A percentile compares a stretch with the other conserved stretches of the same genome.
Conservation (phyloP, 2,113 vertebrate species). For the Rostratula benghalensis region DNA sequence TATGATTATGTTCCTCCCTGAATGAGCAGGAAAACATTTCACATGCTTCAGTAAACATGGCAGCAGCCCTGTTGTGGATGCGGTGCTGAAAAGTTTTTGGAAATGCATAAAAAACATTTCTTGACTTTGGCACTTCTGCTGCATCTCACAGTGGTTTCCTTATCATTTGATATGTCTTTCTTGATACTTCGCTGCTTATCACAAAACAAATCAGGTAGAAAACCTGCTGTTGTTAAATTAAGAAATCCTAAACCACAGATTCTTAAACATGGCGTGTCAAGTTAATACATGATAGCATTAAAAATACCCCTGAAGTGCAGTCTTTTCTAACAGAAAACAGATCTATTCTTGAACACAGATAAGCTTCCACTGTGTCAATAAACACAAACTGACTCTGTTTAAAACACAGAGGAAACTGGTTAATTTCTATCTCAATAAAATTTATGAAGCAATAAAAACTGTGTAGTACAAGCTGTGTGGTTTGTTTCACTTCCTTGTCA, state of each 20-base stretch:
- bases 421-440: constrained; percentile 63
- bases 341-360: neutral
- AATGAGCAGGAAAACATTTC: neutral
- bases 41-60: neutral
- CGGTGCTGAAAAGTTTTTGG: neutral
- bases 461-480: constrained; percentile 17
- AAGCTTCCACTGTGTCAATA: constrained; percentile 7
- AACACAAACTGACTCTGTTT: constrained; percentile 19
- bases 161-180: neutral
- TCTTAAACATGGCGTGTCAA: neutral
- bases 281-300: neutral
- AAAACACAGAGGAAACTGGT: constrained; percentile 41
- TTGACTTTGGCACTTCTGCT: neutral
- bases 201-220: neutral
- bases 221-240: neutral
- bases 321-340: constrained; percentile 34
- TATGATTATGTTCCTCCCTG: neutral
- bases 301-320: neutral
- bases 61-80: neutral
- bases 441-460: constrained; percentile 58
- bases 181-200: neutral
- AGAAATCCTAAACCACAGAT: constrained; percentile 5
- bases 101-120: neutral
- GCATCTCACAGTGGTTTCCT: neutral
- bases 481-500: constrained; percentile 46